These are phyloP conservation scores for Lophochroa leadbeateri DNA, from an alignment of 2,113 vertebrate genomes.

Conservation along the genomic window DNA sequence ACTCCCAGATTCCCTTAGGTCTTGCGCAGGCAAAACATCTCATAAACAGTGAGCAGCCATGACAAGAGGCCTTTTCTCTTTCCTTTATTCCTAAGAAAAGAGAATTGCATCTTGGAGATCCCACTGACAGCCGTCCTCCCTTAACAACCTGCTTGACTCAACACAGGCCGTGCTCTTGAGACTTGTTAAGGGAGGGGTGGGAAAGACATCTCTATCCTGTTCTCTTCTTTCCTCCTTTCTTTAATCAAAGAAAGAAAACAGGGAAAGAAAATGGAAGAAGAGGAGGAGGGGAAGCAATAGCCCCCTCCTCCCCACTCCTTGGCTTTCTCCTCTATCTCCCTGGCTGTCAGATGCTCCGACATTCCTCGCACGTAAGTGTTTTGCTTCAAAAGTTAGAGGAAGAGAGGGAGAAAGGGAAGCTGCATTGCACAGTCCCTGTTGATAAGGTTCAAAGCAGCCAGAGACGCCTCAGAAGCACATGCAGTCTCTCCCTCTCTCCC, in stretches of 20 bases:
- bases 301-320: constrained; percentile 23
- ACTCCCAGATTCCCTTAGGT: not conserved
- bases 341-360: constrained; percentile 43
- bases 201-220: constrained; percentile 3
- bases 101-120: constrained; percentile 27
- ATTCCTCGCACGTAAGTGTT: constrained; percentile 70
- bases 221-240: constrained; percentile 33
- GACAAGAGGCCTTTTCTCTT: constrained; percentile 42
- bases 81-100: constrained; percentile 18
- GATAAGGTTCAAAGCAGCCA: constrained; percentile 74
- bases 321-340: constrained; percentile 40
- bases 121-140: constrained; percentile 41
- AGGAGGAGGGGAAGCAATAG: not conserved
- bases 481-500: constrained; percentile 30
- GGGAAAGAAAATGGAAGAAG: not conserved
- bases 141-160: constrained; percentile 61
- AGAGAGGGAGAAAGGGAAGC: constrained; percentile 48
- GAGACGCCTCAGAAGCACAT: constrained; percentile 61
- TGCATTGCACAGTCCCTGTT: constrained; percentile 65
- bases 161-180: constrained; percentile 48
- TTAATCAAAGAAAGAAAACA: constrained; percentile 60
- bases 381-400: constrained; percentile 71
- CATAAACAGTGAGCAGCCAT: not conserved
- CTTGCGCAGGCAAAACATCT: constrained; percentile 34
- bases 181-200: constrained; percentile 54